Evolutionary conservation across 2,888 invertebrate genomes (phyloP).

Genomic region (Ormyrus pomaceus): DNA sequence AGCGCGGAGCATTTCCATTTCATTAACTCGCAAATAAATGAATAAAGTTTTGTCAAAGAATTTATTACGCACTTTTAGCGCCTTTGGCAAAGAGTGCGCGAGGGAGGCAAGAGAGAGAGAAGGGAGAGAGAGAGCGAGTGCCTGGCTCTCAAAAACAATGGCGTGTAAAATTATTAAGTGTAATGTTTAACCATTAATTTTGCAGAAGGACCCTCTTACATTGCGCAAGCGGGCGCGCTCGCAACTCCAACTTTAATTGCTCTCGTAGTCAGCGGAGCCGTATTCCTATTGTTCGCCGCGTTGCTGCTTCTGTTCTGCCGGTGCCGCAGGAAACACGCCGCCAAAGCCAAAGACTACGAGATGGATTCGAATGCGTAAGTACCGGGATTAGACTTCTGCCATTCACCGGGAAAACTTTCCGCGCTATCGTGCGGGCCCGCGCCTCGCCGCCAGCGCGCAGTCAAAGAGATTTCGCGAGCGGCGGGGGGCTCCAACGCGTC

Average conservation of each 20-base stretch:
- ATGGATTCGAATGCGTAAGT: slow-evolving; percentile 84
- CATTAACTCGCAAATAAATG: slow-evolving; percentile 27
- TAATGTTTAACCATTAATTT: slow-evolving; percentile 59
- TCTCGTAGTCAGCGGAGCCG: slow-evolving; percentile 87
- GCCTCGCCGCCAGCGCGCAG: no score
- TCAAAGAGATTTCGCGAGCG: background rate
- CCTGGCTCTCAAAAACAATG: slow-evolving; percentile 33
- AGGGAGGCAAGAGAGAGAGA: background rate
- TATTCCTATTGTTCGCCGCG: slow-evolving; percentile 86
- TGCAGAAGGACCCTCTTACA: slow-evolving; percentile 88
- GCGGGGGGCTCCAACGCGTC: slow-evolving; percentile 5
- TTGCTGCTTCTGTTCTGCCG: slow-evolving; percentile 90
- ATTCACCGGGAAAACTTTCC: slow-evolving; percentile 5
- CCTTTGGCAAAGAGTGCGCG: background rate
- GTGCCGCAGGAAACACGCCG: slow-evolving; percentile 89
- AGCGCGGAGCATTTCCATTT: slow-evolving; percentile 18
- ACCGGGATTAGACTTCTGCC: slow-evolving; percentile 31
- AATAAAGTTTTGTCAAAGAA: slow-evolving; percentile 44
- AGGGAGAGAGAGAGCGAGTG: background rate
- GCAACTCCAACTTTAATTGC: slow-evolving; percentile 88
- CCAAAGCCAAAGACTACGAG: slow-evolving; percentile 91
- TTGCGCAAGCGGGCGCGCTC: slow-evolving; percentile 86
- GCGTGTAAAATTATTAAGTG: slow-evolving; percentile 39
- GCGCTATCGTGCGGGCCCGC: background rate
- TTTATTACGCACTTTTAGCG: slow-evolving; percentile 18